These are phyloP conservation scores for Neoascia interrupta DNA, from an alignment of 2,888 invertebrate species.

Conservation along the genomic window DNA sequence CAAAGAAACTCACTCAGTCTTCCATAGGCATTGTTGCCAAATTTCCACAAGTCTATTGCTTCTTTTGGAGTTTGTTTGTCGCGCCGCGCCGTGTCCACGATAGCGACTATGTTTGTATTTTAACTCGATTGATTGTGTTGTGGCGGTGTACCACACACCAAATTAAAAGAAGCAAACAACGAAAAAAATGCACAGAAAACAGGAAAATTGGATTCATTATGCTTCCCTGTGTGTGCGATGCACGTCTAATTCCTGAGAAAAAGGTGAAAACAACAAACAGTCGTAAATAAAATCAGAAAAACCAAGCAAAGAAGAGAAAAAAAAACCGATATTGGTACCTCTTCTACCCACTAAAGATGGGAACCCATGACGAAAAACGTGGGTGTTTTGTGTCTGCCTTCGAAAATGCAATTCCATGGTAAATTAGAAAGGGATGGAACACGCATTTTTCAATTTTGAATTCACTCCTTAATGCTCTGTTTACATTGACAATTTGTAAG, in stretches of 20 bases:
- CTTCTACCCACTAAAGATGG: too few species aligned
- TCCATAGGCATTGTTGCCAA: slow-evolving; percentile 56
- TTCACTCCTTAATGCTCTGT: slow-evolving; percentile 1
- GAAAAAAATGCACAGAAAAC: neutral
- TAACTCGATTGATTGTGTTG: slow-evolving; percentile 36
- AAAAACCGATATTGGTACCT: neutral
- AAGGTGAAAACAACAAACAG: slow-evolving; percentile 41
- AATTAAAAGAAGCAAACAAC: slow-evolving; percentile 27
- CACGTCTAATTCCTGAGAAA: slow-evolving; percentile 25
- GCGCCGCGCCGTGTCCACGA: slow-evolving; percentile 31
- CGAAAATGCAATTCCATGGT: slow-evolving; percentile 27
- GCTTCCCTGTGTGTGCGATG: slow-evolving; percentile 7
- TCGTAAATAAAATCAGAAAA: slow-evolving; percentile 30
- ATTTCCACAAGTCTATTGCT: slow-evolving; percentile 20
- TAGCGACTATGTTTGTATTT: too few species aligned
- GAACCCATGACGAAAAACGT: too few species aligned
- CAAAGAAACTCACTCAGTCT: slow-evolving; percentile 51
- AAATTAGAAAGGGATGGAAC: slow-evolving; percentile 11
- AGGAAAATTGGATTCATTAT: slow-evolving; percentile 11
- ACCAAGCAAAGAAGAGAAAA: neutral
- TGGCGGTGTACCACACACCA: neutral
- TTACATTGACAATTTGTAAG: slow-evolving; percentile 33
- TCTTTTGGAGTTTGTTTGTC: slow-evolving; percentile 35
- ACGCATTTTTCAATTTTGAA: neutral
- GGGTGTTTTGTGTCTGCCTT: slow-evolving; percentile 32